Base-by-base conservation (phyloP, 1,140 invertebrate genomes). In the Zaprionus capensis region DNA sequence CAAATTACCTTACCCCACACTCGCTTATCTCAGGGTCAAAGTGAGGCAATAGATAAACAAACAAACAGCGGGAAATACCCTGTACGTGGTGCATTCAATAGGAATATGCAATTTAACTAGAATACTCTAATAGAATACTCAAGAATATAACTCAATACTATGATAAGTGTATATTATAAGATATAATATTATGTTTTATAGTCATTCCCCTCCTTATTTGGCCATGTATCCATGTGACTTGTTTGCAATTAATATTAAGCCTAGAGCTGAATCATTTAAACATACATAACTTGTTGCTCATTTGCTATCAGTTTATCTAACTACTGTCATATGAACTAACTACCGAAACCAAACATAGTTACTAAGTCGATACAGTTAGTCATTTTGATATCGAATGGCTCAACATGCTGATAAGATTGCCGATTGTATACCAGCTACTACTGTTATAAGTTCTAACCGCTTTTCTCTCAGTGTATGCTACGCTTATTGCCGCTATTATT, bases 401-500 rank as follows among this genome's bases (percentile, higher is more conserved):
- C 46, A 49, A 49, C 17, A 11, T 7, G 17, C 46, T n/a, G 46
- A 51, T 51, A 51, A 51, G 46, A 20, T 24, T 24, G 56, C 5
- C 15, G 28, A 28, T 12, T 11, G 26, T 34, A 15, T 17, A 5
- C 55, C 53, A 15, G 17, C 15, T 22, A 22, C 14, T 44, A n/a
- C 15, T 15, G 6, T 4, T 38, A 5, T 2, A n/a, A n/a, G 36
- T 4, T 14, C 14, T 5, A 15, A 4, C 15, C 38, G 15, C 12
- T 34, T 62, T 78, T 78, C 46, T 62, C 71, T 31, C 72, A 64
- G 76, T 78, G 76, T n/a, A 69, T 41, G 15, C 12, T 11, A 12
- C 36, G 44, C 24, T 49, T 63, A 66, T 67, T 72, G 67, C 57
- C 59, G 59, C 58, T 74, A 62, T 64, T 78, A 64, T 69, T 75